Evolutionary conservation across 1,140 invertebrate genomes (phyloP), one percentile per base, ranked within the genome.

Genomic region (Drosophila biarmipes): DNA sequence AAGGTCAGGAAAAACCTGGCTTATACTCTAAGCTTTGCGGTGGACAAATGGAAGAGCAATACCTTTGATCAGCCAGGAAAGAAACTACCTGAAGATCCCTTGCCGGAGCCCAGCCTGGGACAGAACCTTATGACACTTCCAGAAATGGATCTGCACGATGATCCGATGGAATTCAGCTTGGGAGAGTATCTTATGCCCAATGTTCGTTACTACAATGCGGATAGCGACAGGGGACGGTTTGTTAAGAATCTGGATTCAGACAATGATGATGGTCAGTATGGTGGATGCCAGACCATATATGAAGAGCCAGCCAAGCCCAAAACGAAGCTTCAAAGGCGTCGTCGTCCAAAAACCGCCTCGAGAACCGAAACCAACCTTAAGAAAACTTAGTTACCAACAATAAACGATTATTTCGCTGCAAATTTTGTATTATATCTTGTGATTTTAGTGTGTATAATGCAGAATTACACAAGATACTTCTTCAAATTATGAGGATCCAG

Each of bases 21-120:
- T 4, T 82, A 78, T 8, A 84, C 78, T 4, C 27, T 91, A 0
- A 67, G 29, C 6, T 87, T 91, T 38, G 82, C 78, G 6, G 43
- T 69, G 24, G 74, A 84, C 1, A 64, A 73, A 6, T 91, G 90
- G 90, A 78, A 71, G 45, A 14, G 19, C 0, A 54, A 17, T 1
- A 46, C 64, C 2, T 29, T 75, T 0, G n/a, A 61, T 4, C 19
- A 8, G 12, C 21, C 15, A 21, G 8, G 4, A 11, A 15, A 17
- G 8, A 7, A 29, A 8, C 2, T n/a, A 0, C 4, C 7, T 3
- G 19, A 35, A 0, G 24, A 34, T 2, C 10, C 40, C 2, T 46
- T 6, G n/a, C 7, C 3, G 38, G 38, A 40, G 6, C 10, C 8
- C 7, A 40, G 38, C 15, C 7, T 40, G n/a, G 38, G 15, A 6